Conservation (phyloP, 2,113 vertebrate species). For the Neoarius graeffei region DNA sequence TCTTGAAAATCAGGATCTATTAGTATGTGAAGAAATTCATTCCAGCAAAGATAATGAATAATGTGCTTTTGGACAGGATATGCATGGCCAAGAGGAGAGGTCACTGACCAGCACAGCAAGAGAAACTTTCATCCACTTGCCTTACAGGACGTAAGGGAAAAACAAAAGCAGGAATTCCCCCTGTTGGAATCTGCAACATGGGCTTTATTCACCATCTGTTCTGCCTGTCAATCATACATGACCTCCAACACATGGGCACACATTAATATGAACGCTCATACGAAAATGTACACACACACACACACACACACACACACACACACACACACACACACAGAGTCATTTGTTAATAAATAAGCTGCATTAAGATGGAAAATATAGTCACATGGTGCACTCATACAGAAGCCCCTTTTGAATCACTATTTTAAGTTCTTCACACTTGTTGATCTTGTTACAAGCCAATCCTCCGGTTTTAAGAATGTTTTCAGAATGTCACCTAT, state of each 20-base stretch:
- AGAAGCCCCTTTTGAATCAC: neutral
- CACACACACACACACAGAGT: neutral
- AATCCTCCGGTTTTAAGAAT: neutral
- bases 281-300: neutral
- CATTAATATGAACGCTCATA: neutral
- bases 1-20: neutral
- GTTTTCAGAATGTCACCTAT: slow-evolving; percentile 7
- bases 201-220: slow-evolving; percentile 45
- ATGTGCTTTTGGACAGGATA: slow-evolving; percentile 36
- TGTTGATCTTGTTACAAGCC: neutral
- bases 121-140: slow-evolving; percentile 22
- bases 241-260: slow-evolving; percentile 20
- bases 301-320: neutral
- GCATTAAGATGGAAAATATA: neutral
- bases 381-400: neutral
- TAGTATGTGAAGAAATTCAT: neutral
- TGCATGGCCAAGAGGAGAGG: slow-evolving; percentile 18
- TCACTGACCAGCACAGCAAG: slow-evolving; percentile 22
- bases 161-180: slow-evolving; percentile 52
- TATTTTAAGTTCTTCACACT: slow-evolving; percentile 15
- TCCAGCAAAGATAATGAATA: slow-evolving; percentile 14
- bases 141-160: slow-evolving; percentile 32
- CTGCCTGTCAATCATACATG: slow-evolving; percentile 33
- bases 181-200: slow-evolving; percentile 27
- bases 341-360: slow-evolving; percentile 10